Evolutionary conservation across 1,140 invertebrate genomes (phyloP).

Genomic region (Drosophila nigrodunni): DNA sequence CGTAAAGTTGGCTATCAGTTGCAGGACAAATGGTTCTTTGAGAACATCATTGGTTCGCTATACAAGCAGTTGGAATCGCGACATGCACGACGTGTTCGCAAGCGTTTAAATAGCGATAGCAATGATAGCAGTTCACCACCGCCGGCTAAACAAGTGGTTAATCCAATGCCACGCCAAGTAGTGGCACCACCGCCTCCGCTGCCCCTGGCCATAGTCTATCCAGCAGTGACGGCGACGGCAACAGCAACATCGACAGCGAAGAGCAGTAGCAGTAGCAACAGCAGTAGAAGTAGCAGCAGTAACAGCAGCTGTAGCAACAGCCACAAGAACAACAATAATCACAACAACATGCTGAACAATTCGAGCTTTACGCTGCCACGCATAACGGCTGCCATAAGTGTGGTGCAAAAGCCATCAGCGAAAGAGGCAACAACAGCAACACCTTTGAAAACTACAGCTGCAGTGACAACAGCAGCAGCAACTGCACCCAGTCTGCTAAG

Average conservation of each 20-base stretch:
- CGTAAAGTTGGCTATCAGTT: conserved; percentile 65
- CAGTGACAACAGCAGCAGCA: neutral
- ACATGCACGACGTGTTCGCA: neutral
- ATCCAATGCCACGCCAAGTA: neutral
- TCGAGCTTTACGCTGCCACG: conserved; percentile 32
- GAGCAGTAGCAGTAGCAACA: neutral
- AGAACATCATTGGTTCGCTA: conserved; percentile 55
- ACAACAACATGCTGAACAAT: too few relatives aligned
- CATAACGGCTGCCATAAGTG: conserved; percentile 17
- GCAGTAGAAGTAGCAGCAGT: neutral
- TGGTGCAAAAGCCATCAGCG: conserved; percentile 5
- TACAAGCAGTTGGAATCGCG: conserved; percentile 17
- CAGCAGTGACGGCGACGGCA: conserved; percentile 1
- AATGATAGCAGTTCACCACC: neutral
- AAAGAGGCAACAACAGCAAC: neutral
- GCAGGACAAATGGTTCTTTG: conserved; percentile 79
- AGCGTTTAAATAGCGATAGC: neutral
- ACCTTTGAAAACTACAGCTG: neutral
- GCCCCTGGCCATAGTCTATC: conserved; percentile 63
- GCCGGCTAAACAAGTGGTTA: neutral
- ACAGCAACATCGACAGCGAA: neutral
- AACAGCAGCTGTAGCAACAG: neutral
- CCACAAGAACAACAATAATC: neutral
- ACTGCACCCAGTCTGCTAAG: too few relatives aligned
- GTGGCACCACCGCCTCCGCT: conserved; percentile 5